Conservation (phyloP, 2,797 vertebrate species). For the Megaceryle alcyon region DNA sequence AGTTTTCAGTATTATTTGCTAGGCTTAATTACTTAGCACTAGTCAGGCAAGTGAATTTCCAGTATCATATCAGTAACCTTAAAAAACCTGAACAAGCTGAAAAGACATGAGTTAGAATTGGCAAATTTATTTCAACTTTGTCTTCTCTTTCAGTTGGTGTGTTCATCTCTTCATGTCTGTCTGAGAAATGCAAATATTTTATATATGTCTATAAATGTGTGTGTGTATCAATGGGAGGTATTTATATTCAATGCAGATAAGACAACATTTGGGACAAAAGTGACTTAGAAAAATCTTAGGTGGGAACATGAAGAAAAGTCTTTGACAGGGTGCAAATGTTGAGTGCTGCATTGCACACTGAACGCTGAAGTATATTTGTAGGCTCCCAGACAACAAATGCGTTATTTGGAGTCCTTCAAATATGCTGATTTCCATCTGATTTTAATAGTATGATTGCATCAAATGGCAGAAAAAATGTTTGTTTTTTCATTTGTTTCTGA, state of each 20-base stretch:
- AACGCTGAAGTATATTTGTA: neutral
- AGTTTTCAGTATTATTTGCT: neutral
- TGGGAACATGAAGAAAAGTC: neutral
- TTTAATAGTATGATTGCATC: neutral
- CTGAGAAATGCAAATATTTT: neutral
- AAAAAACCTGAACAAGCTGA: neutral
- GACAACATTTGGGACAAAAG: neutral
- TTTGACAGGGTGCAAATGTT: neutral
- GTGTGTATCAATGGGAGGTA: neutral
- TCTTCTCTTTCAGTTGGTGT: neutral
- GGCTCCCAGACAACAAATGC: neutral
- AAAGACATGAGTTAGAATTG: neutral
- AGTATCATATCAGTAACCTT: neutral
- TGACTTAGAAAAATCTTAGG: neutral
- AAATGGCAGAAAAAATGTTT: neutral
- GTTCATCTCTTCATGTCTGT: neutral
- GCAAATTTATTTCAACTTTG: neutral
- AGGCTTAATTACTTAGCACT: neutral
- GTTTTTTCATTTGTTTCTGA: rapidly evolving
- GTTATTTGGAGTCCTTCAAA: neutral
- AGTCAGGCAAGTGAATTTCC: neutral
- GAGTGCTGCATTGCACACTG: neutral
- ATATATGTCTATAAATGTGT: neutral
- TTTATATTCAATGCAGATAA: neutral
- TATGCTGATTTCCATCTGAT: neutral